These are phyloP conservation scores for Catajapyx aquilonaris DNA, from an alignment of 1,140 invertebrate species.

Conservation along the genomic window DNA sequence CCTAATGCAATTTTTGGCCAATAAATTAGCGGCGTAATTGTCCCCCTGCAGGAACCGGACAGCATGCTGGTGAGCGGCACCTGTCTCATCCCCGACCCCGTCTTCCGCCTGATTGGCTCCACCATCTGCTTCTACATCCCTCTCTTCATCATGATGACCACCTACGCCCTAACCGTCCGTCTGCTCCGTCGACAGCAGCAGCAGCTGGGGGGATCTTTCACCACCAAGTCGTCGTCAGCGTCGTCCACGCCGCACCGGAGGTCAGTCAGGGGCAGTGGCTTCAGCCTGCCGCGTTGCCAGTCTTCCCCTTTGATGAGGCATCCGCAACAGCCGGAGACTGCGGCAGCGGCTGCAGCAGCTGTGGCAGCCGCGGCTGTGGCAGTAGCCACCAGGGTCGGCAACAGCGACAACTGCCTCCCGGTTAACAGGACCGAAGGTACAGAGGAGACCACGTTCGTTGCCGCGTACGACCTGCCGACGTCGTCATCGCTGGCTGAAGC, in stretches of 20 bases:
- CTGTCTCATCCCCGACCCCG: constrained; percentile 66
- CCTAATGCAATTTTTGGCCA: too few species aligned
- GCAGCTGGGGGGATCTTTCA: constrained; percentile 43
- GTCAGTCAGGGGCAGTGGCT: constrained; percentile 3
- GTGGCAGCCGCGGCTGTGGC: constrained; percentile 9
- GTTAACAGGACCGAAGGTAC: too few species aligned
- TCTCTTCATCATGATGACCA: constrained; percentile 78
- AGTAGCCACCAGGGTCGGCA: too few species aligned
- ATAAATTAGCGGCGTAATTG: too few species aligned
- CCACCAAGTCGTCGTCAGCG: too few species aligned
- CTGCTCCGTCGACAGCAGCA: constrained; percentile 53
- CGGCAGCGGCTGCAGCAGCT: background rate
- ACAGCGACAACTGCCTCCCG: too few species aligned
- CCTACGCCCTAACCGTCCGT: constrained; percentile 73
- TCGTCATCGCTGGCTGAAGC: too few species aligned
- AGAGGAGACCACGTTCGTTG: too few species aligned
- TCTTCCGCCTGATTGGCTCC: constrained; percentile 80
- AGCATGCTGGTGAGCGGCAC: constrained; percentile 54
- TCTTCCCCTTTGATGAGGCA: background rate
- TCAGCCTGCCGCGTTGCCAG: background rate
- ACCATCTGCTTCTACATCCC: constrained; percentile 93
- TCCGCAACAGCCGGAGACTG: background rate
- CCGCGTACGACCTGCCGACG: too few species aligned
- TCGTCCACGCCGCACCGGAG: constrained; percentile 3
- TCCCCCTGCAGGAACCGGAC: constrained; percentile 59